Base-by-base conservation (phyloP, 1,140 invertebrate species). In the Saccostrea cuccullata region DNA sequence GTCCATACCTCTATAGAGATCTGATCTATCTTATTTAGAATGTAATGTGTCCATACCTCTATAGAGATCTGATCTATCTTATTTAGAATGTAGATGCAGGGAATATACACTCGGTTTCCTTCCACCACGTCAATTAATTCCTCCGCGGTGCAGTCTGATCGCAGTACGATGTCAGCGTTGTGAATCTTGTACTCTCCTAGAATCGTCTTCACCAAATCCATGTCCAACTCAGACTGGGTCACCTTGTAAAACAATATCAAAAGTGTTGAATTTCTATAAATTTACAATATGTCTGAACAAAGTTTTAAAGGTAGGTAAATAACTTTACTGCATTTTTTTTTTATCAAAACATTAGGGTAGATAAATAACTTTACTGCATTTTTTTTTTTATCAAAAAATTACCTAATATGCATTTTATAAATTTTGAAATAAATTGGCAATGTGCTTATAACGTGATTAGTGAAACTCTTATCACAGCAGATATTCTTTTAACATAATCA, bases 111-210 rank as follows among this genome's bases (percentile, higher is more conserved):
- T 85, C 99, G 96, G 95, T 99, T 99, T 86, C 99, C 99, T 96
- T 99, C 99, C 92, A 99, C 98, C 30, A 99, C 97, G 95, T 99
- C 99, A 94, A 99, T 99, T 17, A 99, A 95, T 95, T 99, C 99
- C 95, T 99, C 99, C 91, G 98, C 97, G 4, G 98, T 99, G 0
- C 98, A 98, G 95, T 99, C 99, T 93, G 98, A 98, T 91, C 94
- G 77, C n/a, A 95, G 88, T 11, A 93, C 94, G 47, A 95, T 93
- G 90, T 95, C 99, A 83, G 99, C 99, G 96, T 99, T 99, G 94
- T 99, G 98, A 89, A 99, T 99, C 95, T 98, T 98, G 95, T 99
- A 99, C 95, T 99, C 99, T 0, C 97, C 97, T 40, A 99, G 95
- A 94, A 99, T 99, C 12, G 98, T 97, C 96, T 98, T 99, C 0